phyloP scores from a whole-genome alignment of 2,888 invertebrate species.

The Blastobasis lacticolella region DNA sequence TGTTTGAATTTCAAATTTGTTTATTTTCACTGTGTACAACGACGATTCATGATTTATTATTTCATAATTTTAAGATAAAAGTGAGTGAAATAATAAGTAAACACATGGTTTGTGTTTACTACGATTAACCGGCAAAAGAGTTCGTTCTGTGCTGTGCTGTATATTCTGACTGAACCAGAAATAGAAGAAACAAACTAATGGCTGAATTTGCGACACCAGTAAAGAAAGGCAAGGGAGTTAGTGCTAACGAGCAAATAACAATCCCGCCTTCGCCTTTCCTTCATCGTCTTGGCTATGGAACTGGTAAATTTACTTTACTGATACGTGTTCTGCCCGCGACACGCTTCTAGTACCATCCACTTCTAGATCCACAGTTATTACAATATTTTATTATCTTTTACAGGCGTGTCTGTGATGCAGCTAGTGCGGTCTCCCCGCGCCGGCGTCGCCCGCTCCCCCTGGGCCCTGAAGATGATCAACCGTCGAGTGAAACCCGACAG shows the following conservation, averaged over 20 bases:
- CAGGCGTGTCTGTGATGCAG: slow-evolving; percentile 85
- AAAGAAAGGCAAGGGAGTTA: slow-evolving; percentile 33
- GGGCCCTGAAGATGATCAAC: slow-evolving; percentile 87
- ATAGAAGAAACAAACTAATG: slow-evolving; percentile 22
- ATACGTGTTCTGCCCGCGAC: not conserved
- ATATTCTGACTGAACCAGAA: too few relatives aligned
- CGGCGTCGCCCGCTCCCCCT: slow-evolving; percentile 83
- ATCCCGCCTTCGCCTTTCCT: slow-evolving; percentile 85
- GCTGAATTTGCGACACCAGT: slow-evolving; percentile 57
- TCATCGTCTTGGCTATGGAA: slow-evolving; percentile 83
- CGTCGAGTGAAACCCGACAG: slow-evolving; percentile 57
- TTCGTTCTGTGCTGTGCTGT: too few relatives aligned
- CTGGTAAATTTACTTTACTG: slow-evolving; percentile 63
- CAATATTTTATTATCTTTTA: slow-evolving; percentile 7
- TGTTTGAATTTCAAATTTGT: too few relatives aligned
- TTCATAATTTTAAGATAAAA: too few relatives aligned
- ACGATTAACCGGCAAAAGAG: too few relatives aligned
- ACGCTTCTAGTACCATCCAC: too few relatives aligned
- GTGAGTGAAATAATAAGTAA: too few relatives aligned
- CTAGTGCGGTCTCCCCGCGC: slow-evolving; percentile 81
- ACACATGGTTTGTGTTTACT: too few relatives aligned
- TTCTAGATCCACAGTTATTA: not conserved
- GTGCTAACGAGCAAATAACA: slow-evolving; percentile 40
- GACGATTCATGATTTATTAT: too few relatives aligned
- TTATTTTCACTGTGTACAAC: too few relatives aligned